Percentiles rank a stretch among this genome's conserved stretches.
phyloP scores from a whole-genome alignment of 2,113 vertebrate genomes.

The Paralichthys olivaceus region DNA sequence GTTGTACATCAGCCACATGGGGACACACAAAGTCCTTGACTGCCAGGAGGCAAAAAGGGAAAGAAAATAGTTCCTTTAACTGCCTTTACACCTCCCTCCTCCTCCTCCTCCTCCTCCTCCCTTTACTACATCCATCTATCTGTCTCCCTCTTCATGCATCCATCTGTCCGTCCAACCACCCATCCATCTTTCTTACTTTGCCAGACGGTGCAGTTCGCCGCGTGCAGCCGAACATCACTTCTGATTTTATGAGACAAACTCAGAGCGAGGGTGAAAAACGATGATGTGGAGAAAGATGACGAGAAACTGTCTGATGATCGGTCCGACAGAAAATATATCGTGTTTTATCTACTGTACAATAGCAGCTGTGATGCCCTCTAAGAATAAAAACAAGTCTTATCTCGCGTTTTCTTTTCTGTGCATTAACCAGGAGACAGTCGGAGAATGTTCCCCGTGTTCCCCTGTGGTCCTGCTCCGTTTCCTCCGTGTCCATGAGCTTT shows the following conservation, averaged over 20 bases:
- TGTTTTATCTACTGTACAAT: too few relatives aligned
- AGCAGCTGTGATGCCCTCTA: too few relatives aligned
- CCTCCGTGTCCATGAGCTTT: too few relatives aligned
- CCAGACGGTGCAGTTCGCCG: constrained; percentile 19
- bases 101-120: constrained; percentile 3
- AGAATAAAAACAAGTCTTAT: too few relatives aligned
- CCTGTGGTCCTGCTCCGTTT: too few relatives aligned
- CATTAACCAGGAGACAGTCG: too few relatives aligned
- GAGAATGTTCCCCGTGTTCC: too few relatives aligned
- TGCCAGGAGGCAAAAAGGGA: constrained; percentile 36
- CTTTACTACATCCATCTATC: constrained; percentile 41
- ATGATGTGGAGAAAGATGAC: too few relatives aligned
- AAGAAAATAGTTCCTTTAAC: constrained; percentile 57
- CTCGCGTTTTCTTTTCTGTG: too few relatives aligned
- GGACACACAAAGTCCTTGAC: constrained; percentile 50
- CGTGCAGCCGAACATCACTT: constrained; percentile 61
- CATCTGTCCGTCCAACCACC: constrained; percentile 11
- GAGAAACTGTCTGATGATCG: background rate
- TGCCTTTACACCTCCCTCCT: constrained; percentile 13
- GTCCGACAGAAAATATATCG: too few relatives aligned
- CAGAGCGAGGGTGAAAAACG: too few relatives aligned
- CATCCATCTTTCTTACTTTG: constrained; percentile 24
- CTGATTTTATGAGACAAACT: constrained; percentile 54
- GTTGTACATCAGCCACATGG: constrained; percentile 49
- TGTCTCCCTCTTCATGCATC: constrained; percentile 2